These are phyloP conservation scores for Eucera pruinosa DNA, from an alignment of 2,888 invertebrate genomes.

Conservation along the genomic window DNA sequence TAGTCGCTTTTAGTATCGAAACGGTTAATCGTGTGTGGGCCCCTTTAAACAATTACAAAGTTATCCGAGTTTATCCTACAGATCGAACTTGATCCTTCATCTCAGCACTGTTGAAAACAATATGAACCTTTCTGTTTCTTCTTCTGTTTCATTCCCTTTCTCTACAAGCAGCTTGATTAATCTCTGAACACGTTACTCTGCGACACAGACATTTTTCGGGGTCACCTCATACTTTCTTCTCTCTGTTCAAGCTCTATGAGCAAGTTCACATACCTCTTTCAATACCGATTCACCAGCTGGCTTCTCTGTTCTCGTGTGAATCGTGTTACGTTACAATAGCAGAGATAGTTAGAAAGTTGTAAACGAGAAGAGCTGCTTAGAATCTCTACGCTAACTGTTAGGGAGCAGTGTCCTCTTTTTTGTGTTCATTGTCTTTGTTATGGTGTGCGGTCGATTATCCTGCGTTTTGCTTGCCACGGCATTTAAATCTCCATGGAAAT, in stretches of 20 bases:
- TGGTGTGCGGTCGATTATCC: neutral
- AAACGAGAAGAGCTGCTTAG: conserved; percentile 37
- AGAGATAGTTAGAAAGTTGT: conserved; percentile 37
- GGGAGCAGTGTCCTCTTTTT: conserved; percentile 2
- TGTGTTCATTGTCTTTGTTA: neutral
- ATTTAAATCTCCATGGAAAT: neutral
- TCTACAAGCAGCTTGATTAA: conserved; percentile 32
- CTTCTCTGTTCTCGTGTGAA: conserved; percentile 44
- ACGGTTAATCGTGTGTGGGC: too few relatives aligned
- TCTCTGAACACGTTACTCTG: conserved; percentile 28
- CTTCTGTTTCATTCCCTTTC: conserved; percentile 5
- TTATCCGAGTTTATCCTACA: too few relatives aligned
- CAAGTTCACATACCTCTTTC: conserved; percentile 28
- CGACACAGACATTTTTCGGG: conserved; percentile 46
- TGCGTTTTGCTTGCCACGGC: neutral
- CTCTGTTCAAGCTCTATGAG: neutral
- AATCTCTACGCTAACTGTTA: conserved; percentile 6
- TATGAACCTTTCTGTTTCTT: conserved; percentile 18
- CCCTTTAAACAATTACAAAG: too few relatives aligned
- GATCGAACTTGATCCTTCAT: too few relatives aligned
- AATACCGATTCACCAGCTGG: conserved; percentile 25
- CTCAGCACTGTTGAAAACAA: too few relatives aligned
- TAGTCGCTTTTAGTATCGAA: too few relatives aligned
- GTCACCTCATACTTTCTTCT: conserved; percentile 52
- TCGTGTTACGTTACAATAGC: conserved; percentile 42